A percentile compares a stretch with the other conserved stretches of the same genome.
phyloP scores from a whole-genome alignment of 1,140 invertebrate genomes.

The Bombus superbus region DNA sequence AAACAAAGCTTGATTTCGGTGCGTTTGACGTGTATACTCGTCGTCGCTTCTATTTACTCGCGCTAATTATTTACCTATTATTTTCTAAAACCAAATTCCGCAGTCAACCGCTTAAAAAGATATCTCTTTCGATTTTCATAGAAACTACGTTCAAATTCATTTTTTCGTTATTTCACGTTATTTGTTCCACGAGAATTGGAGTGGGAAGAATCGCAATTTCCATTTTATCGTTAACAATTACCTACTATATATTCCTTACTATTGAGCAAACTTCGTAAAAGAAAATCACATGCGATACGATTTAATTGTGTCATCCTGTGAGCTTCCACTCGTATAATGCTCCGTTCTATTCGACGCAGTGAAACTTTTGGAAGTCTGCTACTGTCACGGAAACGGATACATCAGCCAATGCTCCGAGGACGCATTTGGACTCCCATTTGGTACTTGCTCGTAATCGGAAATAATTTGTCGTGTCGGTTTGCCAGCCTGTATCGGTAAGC shows the following conservation, averaged over 20 bases:
- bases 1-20: no score
- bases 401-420: not conserved
- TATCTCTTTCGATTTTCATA: no score
- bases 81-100: no score
- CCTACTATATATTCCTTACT: not conserved
- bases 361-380: not conserved
- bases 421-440: not conserved
- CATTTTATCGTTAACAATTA: not conserved
- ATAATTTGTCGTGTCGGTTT: constrained; percentile 1
- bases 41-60: no score
- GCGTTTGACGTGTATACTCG: no score
- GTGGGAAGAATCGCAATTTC: not conserved
- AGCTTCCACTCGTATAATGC: not conserved
- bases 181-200: no score
- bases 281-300: not conserved
- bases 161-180: no score
- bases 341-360: not conserved
- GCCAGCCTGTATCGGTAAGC: not conserved
- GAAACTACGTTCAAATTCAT: no score
- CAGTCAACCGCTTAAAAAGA: no score
- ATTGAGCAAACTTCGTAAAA: not conserved
- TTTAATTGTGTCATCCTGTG: not conserved
- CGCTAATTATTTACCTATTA: no score
- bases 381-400: no score
- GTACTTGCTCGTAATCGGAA: constrained; percentile 15